phyloP scores from a whole-genome alignment of 2,888 invertebrate genomes.

The Furcula furcula region DNA sequence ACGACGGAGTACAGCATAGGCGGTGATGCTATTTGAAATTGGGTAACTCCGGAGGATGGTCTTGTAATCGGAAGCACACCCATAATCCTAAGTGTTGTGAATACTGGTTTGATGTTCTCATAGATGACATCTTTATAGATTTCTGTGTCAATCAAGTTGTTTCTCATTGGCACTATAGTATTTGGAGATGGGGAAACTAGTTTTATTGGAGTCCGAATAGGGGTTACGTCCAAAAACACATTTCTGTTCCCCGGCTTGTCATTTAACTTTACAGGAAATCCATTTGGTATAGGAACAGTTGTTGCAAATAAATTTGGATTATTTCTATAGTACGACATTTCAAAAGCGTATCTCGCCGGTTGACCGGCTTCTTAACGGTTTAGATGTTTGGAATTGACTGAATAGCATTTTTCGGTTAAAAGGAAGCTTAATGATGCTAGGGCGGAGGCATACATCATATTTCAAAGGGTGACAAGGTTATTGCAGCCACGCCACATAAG shows the following conservation, averaged over 20 bases:
- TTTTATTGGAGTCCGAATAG: constrained; percentile 50
- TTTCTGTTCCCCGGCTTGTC: constrained; percentile 53
- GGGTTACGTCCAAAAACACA: constrained; percentile 68
- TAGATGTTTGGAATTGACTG: constrained; percentile 32
- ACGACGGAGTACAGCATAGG: constrained; percentile 82
- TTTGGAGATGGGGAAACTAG: constrained; percentile 50
- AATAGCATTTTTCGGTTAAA: constrained; percentile 25
- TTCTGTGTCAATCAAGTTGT: constrained; percentile 52
- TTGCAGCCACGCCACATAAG: constrained; percentile 53
- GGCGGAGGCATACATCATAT: constrained; percentile 46
- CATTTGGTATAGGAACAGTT: constrained; percentile 53
- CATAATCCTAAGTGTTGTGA: constrained; percentile 70
- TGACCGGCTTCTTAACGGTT: constrained; percentile 20
- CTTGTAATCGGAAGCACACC: constrained; percentile 84
- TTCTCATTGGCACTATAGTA: constrained; percentile 53
- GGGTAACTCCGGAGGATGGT: constrained; percentile 67
- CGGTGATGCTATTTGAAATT: constrained; percentile 73
- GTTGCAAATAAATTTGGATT: constrained; percentile 46
- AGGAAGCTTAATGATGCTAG: constrained; percentile 41
- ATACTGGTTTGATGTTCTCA: constrained; percentile 73
- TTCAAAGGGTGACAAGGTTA: constrained; percentile 70
- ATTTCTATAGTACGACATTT: constrained; percentile 58
- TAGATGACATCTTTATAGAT: constrained; percentile 67
- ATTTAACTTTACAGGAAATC: constrained; percentile 49
- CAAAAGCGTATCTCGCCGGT: constrained; percentile 9